Evolutionary conservation across 2,888 invertebrate species (phyloP), one percentile per base, ranked within the genome.

Genomic region (Sminthurides aquaticus): DNA sequence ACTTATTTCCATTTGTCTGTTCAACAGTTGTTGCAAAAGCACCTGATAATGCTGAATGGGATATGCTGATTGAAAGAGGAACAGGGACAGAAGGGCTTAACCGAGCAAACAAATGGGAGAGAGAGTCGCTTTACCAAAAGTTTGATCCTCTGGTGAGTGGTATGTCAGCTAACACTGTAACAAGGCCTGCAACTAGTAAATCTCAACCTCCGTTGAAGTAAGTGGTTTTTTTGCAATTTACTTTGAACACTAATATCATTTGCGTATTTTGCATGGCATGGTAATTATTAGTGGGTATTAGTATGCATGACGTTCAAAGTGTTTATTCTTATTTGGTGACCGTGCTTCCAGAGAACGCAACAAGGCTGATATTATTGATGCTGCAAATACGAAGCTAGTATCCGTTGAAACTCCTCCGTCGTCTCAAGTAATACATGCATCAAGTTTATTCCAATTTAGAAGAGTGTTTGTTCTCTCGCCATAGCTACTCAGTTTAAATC

Each of bases 51-150:
- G 43, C 24, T 28, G 65, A 65, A 22, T 65, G 65, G 65, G 65
- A 65, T 57, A 18, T 34, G 24, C 27, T 65, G 3, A 24, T 65
- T n/a, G 27, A 48, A 1, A 18, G 60, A 15, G 56, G 60, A 24
- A 56, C 56, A 20, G 60, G 65, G 26, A 49, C 52, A n/a, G 15
- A 22, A 24, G n/a, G 15, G 1, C 48, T 11, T 15, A 1, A 5
- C 43, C 28, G 5, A 3, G 28, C 29, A 11, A 65, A 25, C 24
- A 55, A 34, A 61, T 65, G 65, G 65, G 61, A 65, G 11, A 24
- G 65, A 29, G 57, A 65, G 29, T 65, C 65, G 1, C 27, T 65
- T 22, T 65, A 57, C 26, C 60, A 57, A 22, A 57, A 49, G 29
- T 65, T 65, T 49, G 65, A 65, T 34, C 65, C 65, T 2, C 28